A percentile compares a stretch with the other conserved stretches of the same genome.
These are phyloP conservation scores for Zoanthus gigantus DNA, from an alignment of 92 coral and sea anemone genomes.

Conservation along the genomic window DNA sequence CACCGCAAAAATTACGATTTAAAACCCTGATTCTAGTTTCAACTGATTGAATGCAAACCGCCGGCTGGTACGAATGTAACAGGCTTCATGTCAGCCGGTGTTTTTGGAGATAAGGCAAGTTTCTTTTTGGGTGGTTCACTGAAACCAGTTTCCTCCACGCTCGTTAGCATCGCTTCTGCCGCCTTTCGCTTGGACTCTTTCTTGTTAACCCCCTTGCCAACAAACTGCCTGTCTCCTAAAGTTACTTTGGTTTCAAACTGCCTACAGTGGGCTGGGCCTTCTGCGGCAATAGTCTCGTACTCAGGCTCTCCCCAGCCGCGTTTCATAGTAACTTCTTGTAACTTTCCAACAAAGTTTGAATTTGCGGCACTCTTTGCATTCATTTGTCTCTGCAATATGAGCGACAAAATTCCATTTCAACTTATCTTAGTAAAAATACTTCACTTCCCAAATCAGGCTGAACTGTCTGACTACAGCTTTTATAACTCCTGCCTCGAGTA, in stretches of 20 bases:
- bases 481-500: no score
- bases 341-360: conserved; percentile 81
- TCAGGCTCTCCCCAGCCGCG: conserved; percentile 81
- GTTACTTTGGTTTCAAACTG: conserved; percentile 74
- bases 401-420: no score
- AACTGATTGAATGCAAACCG: conserved; percentile 40
- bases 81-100: conserved; percentile 9
- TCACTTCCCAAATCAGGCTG: no score
- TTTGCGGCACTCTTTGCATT: conserved; percentile 67
- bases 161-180: conserved; percentile 82
- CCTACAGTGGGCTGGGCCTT: conserved; percentile 80
- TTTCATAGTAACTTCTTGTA: conserved; percentile 82
- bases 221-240: conserved; percentile 69
- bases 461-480: no score
- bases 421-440: no score
- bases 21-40: background rate
- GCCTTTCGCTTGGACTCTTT: conserved; percentile 86
- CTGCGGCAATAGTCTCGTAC: conserved; percentile 61
- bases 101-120: background rate
- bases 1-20: background rate
- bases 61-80: conserved; percentile 80
- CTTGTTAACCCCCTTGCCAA: conserved; percentile 73
- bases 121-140: conserved; percentile 82
- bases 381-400: conserved; percentile 61
- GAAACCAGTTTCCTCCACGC: conserved; percentile 63